Base-by-base conservation (phyloP, 1,140 invertebrate species). In the Anastatus disparis region DNA sequence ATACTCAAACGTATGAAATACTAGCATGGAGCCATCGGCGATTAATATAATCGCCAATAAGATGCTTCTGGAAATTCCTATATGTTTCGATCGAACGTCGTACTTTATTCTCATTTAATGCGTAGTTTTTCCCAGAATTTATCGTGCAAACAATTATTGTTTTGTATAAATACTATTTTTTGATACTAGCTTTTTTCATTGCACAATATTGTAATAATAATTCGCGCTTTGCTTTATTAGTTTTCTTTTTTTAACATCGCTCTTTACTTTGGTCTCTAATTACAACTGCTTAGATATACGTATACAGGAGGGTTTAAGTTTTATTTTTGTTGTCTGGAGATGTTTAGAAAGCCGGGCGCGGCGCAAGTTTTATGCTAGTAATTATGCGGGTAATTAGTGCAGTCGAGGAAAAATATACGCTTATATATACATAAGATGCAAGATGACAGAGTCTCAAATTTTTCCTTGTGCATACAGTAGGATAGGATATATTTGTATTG, bases 321-420 rank as follows among this genome's bases (percentile, higher is more conserved):
- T 58, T 59, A 40, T 59, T 58, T 40, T 59, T 58, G 29, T 68
- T 38, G 26, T 50, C n/a, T 22, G 44, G 15, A 24, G 13, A 20
- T 44, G 12, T 6, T 53, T 53, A 52, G 38, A 46, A 52, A 69
- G 27, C 31, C 31, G 24, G 46, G 31, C 24, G 42, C 3, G 3
- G 9, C 13, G 29, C 24, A 26, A 53, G 46, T 63, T 70, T 70
- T 55, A 55, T 46, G 40, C n/a, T 31, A 38, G 27, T 61, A 69
- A 69, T 69, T 69, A 61, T 69, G 42, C 29, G 35, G 46, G 31
- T 61, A 69, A 61, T 69, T 61, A 69, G 24, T n/a, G 56, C 38
- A 31, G 46, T 20, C 2, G 24, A n/a, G 56, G 46, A 69, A 61
- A 61, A 29, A 27, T n/a, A 22, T 56, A 46, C 3, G 22, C n/a